Conservation (phyloP, 2,113 vertebrate species). For the Egretta garzetta region DNA sequence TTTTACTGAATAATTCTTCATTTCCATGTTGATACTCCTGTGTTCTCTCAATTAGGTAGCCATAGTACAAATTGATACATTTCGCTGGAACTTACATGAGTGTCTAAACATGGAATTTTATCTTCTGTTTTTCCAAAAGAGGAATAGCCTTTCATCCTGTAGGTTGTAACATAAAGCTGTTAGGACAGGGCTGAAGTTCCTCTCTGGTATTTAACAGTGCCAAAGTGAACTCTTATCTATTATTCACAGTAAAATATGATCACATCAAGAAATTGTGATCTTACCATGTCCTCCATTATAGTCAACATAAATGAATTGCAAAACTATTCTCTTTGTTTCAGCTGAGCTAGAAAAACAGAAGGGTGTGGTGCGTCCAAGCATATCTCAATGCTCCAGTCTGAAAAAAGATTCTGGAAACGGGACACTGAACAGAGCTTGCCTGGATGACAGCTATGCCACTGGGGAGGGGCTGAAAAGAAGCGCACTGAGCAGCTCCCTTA, state of each 20-base stretch:
- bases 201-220: neutral
- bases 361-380: slow-evolving; percentile 89
- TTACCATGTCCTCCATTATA: neutral
- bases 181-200: neutral
- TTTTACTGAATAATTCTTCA: neutral
- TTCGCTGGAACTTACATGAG: neutral
- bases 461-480: slow-evolving; percentile 94
- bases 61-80: accelerated
- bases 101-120: neutral
- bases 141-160: neutral
- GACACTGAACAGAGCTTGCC: slow-evolving; percentile 85
- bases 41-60: neutral
- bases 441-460: slow-evolving; percentile 93
- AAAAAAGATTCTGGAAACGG: slow-evolving; percentile 92
- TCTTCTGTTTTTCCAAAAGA: neutral
- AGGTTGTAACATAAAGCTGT: neutral
- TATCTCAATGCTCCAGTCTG: slow-evolving; percentile 89
- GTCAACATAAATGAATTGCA: neutral
- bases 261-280: neutral
- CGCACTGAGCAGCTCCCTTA: slow-evolving; percentile 94
- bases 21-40: neutral
- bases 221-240: neutral
- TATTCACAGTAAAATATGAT: neutral
- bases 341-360: slow-evolving; percentile 98
- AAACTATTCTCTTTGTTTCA: slow-evolving; percentile 48